Base-by-base conservation (phyloP, 1,140 invertebrate species). In the Bombus sibiricus region DNA sequence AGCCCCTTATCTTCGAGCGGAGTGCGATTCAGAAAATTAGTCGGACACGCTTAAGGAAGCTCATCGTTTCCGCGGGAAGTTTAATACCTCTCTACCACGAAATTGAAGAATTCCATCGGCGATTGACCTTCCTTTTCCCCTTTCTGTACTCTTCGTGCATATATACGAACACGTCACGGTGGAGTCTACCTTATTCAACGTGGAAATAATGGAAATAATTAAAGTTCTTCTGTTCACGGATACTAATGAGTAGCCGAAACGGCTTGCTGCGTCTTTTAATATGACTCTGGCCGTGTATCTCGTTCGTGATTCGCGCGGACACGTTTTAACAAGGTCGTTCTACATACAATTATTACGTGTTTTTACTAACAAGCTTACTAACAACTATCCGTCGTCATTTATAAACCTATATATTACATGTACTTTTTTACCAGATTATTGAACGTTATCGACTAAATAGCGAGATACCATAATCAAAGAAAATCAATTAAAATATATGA, bases 1-100 rank as follows among this genome's bases (percentile, higher is more conserved):
- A 87, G 81, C 73, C 64, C 64, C 81, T 90, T 87, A 90, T 90
- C 85, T 77, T 82, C 72, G 57, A 74, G 64, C 77, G n/a, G 57
- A 37, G 69, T 84, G 78, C 81, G 79, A 81, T 84, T 79, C 72
- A 89, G 88, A 90, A 90, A 90, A 90, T 90, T 90, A 89, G 81
- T 90, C 81, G 89, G 89, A 90, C 88, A 90, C 74, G 89, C 89
- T 90, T 81, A 84, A 87, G 89, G 89, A 89, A 90, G 89, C 89
- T 89, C 78, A 89, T 90, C 89, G 89, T 90, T 90, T 90, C 89
- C 89, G 88, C 64, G 85, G 83, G 39, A 66, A 13, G 34, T 53
- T 81, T 90, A 90, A 90, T 90, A 76, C 83, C 88, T 69, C 71
- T 77, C 76, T 80, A 37, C 88, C 89, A 90, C 89, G 89, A 83